Evolutionary conservation across 2,113 vertebrate genomes (phyloP).

Genomic region (Cinclus cinclus): DNA sequence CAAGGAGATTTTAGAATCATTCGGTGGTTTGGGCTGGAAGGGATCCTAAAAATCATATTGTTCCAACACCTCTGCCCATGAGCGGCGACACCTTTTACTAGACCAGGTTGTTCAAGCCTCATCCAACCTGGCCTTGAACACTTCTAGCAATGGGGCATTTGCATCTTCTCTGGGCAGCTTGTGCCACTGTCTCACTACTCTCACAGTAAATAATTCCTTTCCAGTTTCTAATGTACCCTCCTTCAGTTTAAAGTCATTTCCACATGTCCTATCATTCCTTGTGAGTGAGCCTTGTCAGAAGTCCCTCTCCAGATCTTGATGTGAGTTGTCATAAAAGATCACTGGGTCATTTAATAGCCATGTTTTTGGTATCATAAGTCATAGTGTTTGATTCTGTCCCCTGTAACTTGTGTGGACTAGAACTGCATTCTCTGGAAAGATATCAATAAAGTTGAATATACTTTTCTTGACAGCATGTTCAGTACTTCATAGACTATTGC

Average conservation of each 20-base stretch:
- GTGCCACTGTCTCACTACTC: background rate
- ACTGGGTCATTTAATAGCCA: rapidly evolving
- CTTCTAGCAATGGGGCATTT: background rate
- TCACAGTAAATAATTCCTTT: background rate
- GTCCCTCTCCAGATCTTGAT: background rate
- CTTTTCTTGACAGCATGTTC: background rate
- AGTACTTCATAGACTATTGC: rapidly evolving
- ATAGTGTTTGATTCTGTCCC: background rate
- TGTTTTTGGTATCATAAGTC: background rate
- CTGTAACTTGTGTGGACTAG: background rate
- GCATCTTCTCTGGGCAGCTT: background rate
- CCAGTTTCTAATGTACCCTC: background rate
- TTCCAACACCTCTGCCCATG: background rate
- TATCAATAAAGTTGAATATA: rapidly evolving
- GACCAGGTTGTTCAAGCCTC: background rate
- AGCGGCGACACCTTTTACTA: rapidly evolving
- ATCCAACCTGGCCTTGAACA: background rate
- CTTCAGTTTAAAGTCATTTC: background rate
- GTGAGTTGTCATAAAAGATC: background rate
- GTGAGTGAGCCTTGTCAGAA: background rate
- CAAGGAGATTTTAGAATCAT: background rate
- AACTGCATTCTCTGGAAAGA: background rate
- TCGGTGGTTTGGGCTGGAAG: background rate
- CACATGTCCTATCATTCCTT: background rate
- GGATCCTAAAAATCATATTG: rapidly evolving